Evolutionary conservation across 2,113 vertebrate species (phyloP), one percentile per base, ranked within the genome.

Genomic region (Labrus mixtus): DNA sequence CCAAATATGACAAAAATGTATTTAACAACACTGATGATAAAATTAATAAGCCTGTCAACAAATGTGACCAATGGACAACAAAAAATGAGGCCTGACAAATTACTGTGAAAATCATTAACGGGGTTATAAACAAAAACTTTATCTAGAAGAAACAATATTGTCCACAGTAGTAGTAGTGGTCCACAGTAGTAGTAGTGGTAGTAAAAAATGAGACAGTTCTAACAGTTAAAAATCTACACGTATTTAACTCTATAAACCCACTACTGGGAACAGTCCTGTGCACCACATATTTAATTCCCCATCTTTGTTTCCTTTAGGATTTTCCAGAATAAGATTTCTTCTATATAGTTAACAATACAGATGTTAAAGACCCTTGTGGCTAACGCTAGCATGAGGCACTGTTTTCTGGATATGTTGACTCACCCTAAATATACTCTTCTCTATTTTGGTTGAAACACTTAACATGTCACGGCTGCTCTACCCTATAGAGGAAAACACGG

Each of bases 341-440:
- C 76, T 62, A 50, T 86, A 45, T 82, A 81, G 70, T 81, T 82
- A 82, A 86, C 84, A 82, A 84, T 87, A 78, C 65, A 86, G 73
- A 81, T 53, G 64, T 87, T 90, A 73, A 67, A 91, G 80, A 89
- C 67, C 61, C 85, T 75, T 90, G 89, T 71, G 90, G 90, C 88
- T 70, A 82, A 90, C 63, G 90, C 84, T 89, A 88, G 76, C 87
- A 60, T 91, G 73, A 79, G 71, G 77, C 60, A 70, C 71, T 77
- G 83, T 89, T 84, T 90, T 88, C 64, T 79, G 86, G 83, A 90
- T 74, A 91, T 85, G 80, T 89, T 91, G 91, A 92, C 87, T 90
- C 81, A 89, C 82, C 81, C 83, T 74, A 82, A 90, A 91, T 89
- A 84, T 83, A 91, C 83, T 88, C 54, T 57, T 76, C 70, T 87